A percentile compares a stretch with the other conserved stretches of the same genome.
Evolutionary conservation across 2,113 vertebrate species (phyloP).

Genomic region (Apodemus speciosus): DNA sequence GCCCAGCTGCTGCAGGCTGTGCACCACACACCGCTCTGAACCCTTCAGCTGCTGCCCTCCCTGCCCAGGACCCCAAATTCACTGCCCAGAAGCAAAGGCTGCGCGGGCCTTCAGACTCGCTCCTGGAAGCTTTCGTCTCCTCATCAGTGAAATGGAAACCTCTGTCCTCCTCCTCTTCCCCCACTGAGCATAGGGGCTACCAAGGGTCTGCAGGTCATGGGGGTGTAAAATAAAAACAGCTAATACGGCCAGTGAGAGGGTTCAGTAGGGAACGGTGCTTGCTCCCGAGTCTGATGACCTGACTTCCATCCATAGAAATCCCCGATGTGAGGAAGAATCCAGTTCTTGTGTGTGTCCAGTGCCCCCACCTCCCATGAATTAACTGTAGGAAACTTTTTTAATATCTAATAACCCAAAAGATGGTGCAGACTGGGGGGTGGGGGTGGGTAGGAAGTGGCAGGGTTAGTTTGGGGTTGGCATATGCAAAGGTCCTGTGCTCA

Average conservation of each 20-base stretch:
- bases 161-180: fast-evolving
- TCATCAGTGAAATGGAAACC: not conserved
- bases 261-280: not conserved
- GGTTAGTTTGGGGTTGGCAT: no score
- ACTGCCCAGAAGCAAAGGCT: not conserved
- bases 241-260: not conserved
- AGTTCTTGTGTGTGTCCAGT: no score
- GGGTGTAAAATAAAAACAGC: not conserved
- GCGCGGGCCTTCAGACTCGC: not conserved
- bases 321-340: not conserved
- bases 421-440: not conserved
- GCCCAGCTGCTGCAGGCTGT: slow-evolving; percentile 60
- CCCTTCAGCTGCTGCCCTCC: not conserved
- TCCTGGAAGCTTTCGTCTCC: not conserved
- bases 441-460: not conserved
- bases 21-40: no score
- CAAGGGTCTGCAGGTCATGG: not conserved
- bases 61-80: not conserved
- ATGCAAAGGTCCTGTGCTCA: not conserved
- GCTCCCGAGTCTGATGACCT: not conserved
- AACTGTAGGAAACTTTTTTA: no score
- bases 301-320: not conserved
- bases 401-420: not conserved
- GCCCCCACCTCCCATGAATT: not conserved
- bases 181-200: not conserved